Conservation (phyloP, 2,113 vertebrate species). For the Anoplopoma fimbria region DNA sequence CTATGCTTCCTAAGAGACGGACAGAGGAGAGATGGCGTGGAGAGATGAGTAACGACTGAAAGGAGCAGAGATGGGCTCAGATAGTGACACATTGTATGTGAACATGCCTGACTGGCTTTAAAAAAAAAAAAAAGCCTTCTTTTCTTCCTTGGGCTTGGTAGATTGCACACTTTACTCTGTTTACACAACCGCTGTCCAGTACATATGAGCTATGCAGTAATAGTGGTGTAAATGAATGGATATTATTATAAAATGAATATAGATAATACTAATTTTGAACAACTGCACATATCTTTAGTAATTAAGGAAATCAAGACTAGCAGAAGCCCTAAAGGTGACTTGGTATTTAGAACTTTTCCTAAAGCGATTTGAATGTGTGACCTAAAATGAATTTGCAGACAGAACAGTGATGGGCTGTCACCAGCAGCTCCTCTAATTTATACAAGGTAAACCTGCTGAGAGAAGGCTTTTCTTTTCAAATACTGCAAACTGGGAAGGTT, state of each 20-base stretch:
- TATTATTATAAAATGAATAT: background rate
- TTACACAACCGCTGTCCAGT: conserved; percentile 1
- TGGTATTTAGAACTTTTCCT: background rate
- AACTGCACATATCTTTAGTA: background rate
- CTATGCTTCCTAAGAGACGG: conserved; percentile 91
- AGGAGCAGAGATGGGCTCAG: conserved; percentile 30
- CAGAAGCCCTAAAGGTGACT: background rate
- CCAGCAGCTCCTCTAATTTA: conserved; percentile 32
- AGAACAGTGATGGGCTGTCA: background rate
- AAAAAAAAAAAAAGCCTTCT: conserved; percentile 18
- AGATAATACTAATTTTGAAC: background rate
- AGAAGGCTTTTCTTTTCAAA: conserved; percentile 31
- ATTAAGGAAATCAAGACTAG: background rate
- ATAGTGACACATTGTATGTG: conserved; percentile 18
- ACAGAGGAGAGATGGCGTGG: conserved; percentile 53
- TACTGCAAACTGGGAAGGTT: background rate
- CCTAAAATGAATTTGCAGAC: background rate
- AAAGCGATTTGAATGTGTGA: background rate
- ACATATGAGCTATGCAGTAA: background rate
- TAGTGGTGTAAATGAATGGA: background rate
- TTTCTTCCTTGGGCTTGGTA: background rate
- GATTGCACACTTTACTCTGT: background rate
- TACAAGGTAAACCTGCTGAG: conserved; percentile 22
- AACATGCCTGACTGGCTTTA: background rate
- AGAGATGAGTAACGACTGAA: conserved; percentile 38